A percentile compares a stretch with the other conserved stretches of the same genome.
Conservation (phyloP, 2,797 vertebrate species). For the Cephalopachus bancanus region DNA sequence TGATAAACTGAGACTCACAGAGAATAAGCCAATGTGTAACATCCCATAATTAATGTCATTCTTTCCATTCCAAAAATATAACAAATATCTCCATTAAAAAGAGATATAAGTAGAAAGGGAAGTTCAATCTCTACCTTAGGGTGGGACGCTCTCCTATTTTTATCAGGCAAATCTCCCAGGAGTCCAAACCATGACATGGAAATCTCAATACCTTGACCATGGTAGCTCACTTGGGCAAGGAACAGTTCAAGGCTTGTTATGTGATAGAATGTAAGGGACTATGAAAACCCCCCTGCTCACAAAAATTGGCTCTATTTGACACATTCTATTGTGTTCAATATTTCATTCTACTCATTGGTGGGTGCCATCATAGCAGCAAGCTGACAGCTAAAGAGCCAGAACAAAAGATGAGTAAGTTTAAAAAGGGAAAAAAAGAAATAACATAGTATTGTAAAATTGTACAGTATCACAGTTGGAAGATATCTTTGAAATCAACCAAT, state of each 20-base stretch:
- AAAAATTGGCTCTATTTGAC: background rate
- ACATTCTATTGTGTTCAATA: background rate
- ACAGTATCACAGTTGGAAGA: background rate
- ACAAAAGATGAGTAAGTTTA: background rate
- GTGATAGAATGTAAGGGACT: background rate
- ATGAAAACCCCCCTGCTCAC: background rate
- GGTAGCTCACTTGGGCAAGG: background rate
- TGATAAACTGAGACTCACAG: background rate
- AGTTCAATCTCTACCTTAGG: background rate
- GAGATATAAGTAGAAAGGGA: background rate
- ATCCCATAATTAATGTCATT: background rate
- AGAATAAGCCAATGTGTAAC: background rate
- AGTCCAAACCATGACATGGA: background rate
- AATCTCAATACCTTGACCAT: background rate
- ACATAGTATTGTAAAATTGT: background rate
- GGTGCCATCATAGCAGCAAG: conserved; percentile 28
- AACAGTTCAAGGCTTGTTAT: background rate
- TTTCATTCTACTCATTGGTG: background rate
- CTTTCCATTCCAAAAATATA: conserved; percentile 21
- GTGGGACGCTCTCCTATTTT: background rate
- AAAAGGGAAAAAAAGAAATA: background rate
- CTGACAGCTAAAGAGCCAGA: background rate
- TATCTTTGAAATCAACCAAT: conserved; percentile 14
- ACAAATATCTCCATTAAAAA: background rate
- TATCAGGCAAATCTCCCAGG: background rate